Base-by-base conservation (phyloP, 2,113 vertebrate genomes). In the Pimephales promelas region DNA sequence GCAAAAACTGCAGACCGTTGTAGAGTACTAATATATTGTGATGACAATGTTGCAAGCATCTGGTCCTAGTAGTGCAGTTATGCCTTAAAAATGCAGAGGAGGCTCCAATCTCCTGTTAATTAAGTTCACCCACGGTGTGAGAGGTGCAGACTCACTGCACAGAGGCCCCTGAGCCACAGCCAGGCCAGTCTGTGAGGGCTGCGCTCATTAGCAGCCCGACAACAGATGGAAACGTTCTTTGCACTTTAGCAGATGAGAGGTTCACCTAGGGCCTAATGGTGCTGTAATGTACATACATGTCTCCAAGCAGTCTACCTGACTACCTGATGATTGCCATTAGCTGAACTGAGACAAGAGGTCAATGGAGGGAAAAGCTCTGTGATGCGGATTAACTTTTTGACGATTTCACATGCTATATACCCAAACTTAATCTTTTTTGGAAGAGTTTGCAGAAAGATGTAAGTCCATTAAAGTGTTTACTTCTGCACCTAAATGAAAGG, bases 161-260 rank as follows among this genome's bases (percentile, higher is more conserved):
- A 82, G 74, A 82, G 86, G 83, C 79, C 86, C 83, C 49, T 66
- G 66, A 87, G 79, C 74, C 57, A 70, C 43, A 36, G 34, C 74
- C 62, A 62, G 66, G 86, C 56, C 57, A 77, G 57, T 31, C 34
- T 62, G 77, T 36, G 83, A 73, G 77, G 57, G 56, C 34, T 79
- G 34, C 6, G 36, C 73, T 85, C 83, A 85, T 85, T 87, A 87
- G 73, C 56, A 82, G 73, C 47, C 20, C 56, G 36, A 75, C 59
- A 77, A 76, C 86, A 87, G 79, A 87, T 87, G 86, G 86, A 87
- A 87, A 82, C 79, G 56, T 85, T 87, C 83, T 86, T 71, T 66
- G 62, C 66, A 79, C 74, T 84, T 79, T 71, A 78, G 74, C 83
- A 79, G 79, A 81, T 81, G 79, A 81, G 79, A 81, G 28, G 52